Evolutionary conservation across 1,140 invertebrate genomes (phyloP), one percentile per base, ranked within the genome.

Genomic region (Drosophila lowei): DNA sequence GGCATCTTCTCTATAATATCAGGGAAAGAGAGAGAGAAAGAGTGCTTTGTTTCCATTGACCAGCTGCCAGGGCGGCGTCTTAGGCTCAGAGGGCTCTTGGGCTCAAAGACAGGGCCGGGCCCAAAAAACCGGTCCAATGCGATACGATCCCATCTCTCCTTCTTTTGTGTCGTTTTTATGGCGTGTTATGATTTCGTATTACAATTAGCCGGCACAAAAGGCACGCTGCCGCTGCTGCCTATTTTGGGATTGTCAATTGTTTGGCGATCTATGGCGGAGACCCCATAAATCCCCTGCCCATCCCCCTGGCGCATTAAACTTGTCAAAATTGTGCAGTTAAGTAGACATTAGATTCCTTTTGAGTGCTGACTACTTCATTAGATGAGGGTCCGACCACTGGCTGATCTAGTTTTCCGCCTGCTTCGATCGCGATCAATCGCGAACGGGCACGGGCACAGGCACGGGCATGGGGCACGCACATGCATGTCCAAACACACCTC

Each of bases 151-250:
- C 66, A 62, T 65, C 56, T 86, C 47, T 57, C 25, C 58, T 54
- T 59, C 59, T 65, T 67, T 75, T 86, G 73, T 86, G 73, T 88
- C 78, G 61, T 81, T 86, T 84, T 86, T 81, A 86, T 86, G 81
- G 83, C 81, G 81, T 86, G 81, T 86, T 86, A 86, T 86, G 81
- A 86, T 86, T 88, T 78, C 81, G 81, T 78, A 75, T 86, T 86
- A 86, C 83, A 86, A 86, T 86, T 86, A 86, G 83, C 83, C 55
- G 52, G 43, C 71, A 86, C 81, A 86, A 86, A 86, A 86, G 81
- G 83, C 83, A 78, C 34, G 34, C 34, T 38, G 34, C 34, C 28
- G 28, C 28, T 30, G 68, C 70, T 73, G 74, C 78, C 78, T 73
- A 77, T 60, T 79, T 64, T 49, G 65, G 46, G 52, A 34, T 47